These are phyloP conservation scores for Pipistrellus nathusii DNA, from an alignment of 2,797 vertebrate genomes.

Conservation along the genomic window DNA sequence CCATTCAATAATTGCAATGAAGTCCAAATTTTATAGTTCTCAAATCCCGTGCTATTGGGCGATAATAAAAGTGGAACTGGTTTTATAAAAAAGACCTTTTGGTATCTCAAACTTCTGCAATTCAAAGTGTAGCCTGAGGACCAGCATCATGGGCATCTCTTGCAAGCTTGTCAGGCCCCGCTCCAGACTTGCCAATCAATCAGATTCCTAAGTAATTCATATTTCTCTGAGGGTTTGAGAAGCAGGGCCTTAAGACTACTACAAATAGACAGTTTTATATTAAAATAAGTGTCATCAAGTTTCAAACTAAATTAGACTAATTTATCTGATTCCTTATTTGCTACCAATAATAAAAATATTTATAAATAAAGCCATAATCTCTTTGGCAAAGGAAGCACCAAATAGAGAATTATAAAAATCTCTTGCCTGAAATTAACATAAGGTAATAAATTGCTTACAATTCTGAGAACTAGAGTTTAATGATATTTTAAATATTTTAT, in stretches of 20 bases:
- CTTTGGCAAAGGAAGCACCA: slow-evolving; percentile 38
- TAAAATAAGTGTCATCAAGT: slow-evolving; percentile 33
- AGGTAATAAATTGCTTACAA: slow-evolving; percentile 22
- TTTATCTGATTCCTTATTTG: slow-evolving; percentile 31
- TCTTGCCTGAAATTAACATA: slow-evolving; percentile 46
- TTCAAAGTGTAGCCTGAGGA: not conserved
- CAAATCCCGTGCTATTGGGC: slow-evolving; percentile 7
- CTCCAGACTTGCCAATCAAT: not conserved
- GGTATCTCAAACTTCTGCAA: not conserved
- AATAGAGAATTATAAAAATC: not conserved
- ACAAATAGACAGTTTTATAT: not conserved
- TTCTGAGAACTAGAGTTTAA: slow-evolving; percentile 33
- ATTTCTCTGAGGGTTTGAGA: not conserved
- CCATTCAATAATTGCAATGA: slow-evolving; percentile 48
- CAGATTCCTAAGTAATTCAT: not conserved
- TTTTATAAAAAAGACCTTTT: slow-evolving; percentile 25
- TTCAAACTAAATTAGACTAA: slow-evolving; percentile 48
- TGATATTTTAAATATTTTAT: not conserved
- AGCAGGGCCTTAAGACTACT: not conserved
- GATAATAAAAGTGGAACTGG: not conserved
- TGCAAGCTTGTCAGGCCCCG: not conserved
- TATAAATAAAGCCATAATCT: slow-evolving; percentile 24
- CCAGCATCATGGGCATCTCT: not conserved
- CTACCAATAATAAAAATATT: slow-evolving; percentile 1
- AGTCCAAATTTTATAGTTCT: slow-evolving; percentile 38